Percentiles rank a stretch among this genome's conserved stretches.
Evolutionary conservation across 2,113 vertebrate species (phyloP).

Genomic region (Erythrolamprus reginae): DNA sequence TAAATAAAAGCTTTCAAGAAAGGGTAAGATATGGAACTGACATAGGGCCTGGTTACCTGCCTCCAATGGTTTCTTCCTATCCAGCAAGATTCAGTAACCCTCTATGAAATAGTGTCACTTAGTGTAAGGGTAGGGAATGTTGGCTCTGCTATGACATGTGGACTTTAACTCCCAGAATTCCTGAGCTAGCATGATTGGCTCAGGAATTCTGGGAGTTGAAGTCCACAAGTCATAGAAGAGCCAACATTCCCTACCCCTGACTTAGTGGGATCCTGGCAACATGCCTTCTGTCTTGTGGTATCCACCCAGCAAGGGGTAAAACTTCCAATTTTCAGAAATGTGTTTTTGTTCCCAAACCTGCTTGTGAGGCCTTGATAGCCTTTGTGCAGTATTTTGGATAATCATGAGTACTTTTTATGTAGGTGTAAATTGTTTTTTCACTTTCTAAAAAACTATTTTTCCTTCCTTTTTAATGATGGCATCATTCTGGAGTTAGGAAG

Average conservation of each 20-base stretch:
- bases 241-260: too few species aligned
- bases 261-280: not conserved
- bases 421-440: not conserved
- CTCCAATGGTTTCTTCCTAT: not conserved
- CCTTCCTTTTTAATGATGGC: not conserved
- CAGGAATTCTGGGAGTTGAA: too few species aligned
- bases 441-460: not conserved
- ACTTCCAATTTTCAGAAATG: not conserved
- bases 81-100: not conserved
- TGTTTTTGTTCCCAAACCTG: not conserved
- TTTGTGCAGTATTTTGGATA: not conserved
- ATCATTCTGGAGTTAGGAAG: not conserved
- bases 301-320: not conserved
- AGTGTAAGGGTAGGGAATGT: too few species aligned
- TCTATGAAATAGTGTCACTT: not conserved
- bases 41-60: not conserved
- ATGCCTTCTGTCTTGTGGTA: not conserved
- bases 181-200: too few species aligned
- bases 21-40: not conserved
- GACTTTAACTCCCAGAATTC: too few species aligned
- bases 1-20: not conserved
- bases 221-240: too few species aligned
- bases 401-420: not conserved
- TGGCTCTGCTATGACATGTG: too few species aligned
- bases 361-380: not conserved